Base-by-base conservation (phyloP, 1,140 invertebrate genomes). In the Sarcophaga peregrina region DNA sequence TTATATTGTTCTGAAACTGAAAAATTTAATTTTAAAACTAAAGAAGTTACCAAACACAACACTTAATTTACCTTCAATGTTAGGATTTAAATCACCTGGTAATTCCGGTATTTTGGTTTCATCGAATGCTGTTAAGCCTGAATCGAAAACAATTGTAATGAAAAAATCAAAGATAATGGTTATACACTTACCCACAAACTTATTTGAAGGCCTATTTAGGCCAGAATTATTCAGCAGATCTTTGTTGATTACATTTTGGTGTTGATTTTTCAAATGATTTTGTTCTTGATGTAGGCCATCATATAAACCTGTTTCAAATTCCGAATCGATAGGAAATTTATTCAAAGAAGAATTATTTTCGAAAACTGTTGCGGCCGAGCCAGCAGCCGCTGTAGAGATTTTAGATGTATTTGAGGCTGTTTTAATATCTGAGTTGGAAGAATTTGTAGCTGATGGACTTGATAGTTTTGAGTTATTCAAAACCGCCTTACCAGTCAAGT, bases 1-100 rank as follows among this genome's bases (percentile, higher is more conserved):
- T 82, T 84, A 37, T 75, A 76, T 25, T 76, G 83, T 45, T 84
- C 83, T 84, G 52, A 81, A 83, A 25, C 17, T 25, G 7, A 68
- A 68, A 20, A 25, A 2, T 37, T 37, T 2, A 37, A 37, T 2
- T 37, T 37, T 37, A 37, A 37, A 37, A 37, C 25, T 37, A 37
- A 37, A 37, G 25, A 37, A 37, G 25, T 37, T 37, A 2, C 25
- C 25, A 37, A 37, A 37, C 25, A 37, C 4, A 37, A 37, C 4
- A 37, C 2, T 75, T 75, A 75, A n/a, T 11, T 20, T 11, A 84
- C 83, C 83, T 80, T 82, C 83, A 78, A 82, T 54, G 54, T 82
- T 81, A 0, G 78, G 48, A 82, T 82, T 84, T 11, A 84, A 37
- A 52, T 37, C 50, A 10, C 74, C 78, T 13, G 76, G 81, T 73